Evolutionary conservation across 2,888 invertebrate species (phyloP).

Genomic region (Eucera pruinosa): DNA sequence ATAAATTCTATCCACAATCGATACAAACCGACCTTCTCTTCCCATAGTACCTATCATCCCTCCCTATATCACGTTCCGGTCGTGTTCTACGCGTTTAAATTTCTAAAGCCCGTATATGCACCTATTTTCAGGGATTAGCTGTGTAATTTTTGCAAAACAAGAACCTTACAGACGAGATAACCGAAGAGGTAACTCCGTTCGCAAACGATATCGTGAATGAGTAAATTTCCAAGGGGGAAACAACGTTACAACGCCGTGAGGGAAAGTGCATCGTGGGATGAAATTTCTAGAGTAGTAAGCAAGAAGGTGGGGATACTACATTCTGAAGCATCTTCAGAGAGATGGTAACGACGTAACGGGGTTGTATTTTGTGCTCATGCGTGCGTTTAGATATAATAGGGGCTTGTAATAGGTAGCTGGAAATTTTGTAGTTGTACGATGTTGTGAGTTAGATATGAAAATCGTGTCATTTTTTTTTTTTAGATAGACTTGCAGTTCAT

Average conservation of each 20-base stretch:
- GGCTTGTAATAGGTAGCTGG: background rate
- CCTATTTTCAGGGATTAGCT: constrained; percentile 11
- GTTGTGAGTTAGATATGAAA: background rate
- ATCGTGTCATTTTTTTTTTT: no score
- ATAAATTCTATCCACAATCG: constrained; percentile 46
- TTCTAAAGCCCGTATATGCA: background rate
- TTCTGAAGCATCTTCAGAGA: no score
- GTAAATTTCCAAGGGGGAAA: constrained; percentile 25
- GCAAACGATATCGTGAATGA: constrained; percentile 25
- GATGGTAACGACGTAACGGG: no score
- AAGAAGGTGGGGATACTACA: no score
- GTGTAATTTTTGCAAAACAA: constrained; percentile 45
- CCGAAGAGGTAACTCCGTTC: no score
- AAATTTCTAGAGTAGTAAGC: no score
- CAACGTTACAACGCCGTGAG: no score
- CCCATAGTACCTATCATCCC: background rate
- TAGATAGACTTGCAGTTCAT: no score
- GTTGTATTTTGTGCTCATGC: background rate
- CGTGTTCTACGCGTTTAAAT: constrained; percentile 5
- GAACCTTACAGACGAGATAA: constrained; percentile 12
- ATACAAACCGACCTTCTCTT: constrained; percentile 1
- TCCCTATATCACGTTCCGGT: constrained; percentile 21
- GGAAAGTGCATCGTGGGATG: no score
- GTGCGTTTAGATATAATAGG: background rate
- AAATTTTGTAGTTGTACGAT: background rate